phyloP scores from a whole-genome alignment of 2,113 vertebrate genomes.

The Illadopsis cleaveri region DNA sequence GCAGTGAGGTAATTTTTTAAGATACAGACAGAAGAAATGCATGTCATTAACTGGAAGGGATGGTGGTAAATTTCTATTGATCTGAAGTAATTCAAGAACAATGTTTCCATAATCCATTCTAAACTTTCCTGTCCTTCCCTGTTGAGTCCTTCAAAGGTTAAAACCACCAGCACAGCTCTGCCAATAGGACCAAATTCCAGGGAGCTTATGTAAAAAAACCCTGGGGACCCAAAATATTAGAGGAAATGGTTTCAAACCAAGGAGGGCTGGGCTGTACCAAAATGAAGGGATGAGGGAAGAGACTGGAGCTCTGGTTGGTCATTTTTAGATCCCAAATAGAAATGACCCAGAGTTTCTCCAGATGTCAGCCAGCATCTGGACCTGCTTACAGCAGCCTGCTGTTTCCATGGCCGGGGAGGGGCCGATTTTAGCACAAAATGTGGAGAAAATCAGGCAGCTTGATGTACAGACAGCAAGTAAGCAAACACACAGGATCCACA shows the following conservation, averaged over 20 bases:
- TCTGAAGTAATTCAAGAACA: neutral
- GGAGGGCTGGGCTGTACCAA: neutral
- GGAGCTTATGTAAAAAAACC: constrained; percentile 22
- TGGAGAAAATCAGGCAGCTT: neutral
- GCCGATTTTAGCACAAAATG: neutral
- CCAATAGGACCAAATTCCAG: neutral
- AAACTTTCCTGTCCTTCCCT: neutral
- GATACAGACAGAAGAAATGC: neutral
- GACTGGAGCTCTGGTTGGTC: neutral
- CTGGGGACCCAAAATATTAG: neutral
- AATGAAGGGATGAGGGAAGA: neutral
- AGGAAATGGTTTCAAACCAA: neutral
- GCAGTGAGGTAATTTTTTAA: neutral
- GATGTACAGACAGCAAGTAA: neutral
- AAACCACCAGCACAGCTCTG: neutral
- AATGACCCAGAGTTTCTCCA: neutral
- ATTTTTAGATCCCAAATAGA: neutral
- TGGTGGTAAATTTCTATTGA: neutral
- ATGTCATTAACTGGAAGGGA: neutral
- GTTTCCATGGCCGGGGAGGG: neutral
- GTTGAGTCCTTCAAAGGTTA: constrained; percentile 1
- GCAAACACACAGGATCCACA: neutral
- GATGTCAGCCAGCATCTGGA: neutral
- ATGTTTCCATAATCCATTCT: neutral
- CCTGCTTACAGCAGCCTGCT: neutral